A percentile compares a stretch with the other conserved stretches of the same genome.
phyloP scores from a whole-genome alignment of 2,888 invertebrate genomes.

The Mactromeris polynyma region DNA sequence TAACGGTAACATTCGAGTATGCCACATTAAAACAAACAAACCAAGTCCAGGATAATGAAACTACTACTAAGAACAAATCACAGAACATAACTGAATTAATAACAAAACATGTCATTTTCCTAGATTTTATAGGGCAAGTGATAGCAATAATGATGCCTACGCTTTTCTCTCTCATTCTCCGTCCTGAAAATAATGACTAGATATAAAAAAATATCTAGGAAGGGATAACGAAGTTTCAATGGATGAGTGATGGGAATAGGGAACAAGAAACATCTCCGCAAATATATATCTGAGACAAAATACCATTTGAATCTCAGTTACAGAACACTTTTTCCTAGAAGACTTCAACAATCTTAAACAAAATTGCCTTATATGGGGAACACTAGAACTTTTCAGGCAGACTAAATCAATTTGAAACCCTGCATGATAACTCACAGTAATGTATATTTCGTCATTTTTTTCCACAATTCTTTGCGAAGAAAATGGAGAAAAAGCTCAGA shows the following conservation, averaged over 20 bases:
- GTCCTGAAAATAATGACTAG: no score
- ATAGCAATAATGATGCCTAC: no score
- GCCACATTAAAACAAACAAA: no score
- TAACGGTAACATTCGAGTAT: no score
- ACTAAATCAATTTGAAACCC: conserved; percentile 6
- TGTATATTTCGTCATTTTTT: neutral
- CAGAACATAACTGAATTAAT: no score
- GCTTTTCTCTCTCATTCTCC: no score
- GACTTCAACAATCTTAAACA: neutral
- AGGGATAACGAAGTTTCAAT: neutral
- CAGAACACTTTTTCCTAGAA: neutral
- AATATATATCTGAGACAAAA: neutral
- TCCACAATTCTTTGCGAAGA: neutral
- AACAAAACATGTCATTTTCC: no score
- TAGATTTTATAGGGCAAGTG: no score
- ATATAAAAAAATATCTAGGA: no score
- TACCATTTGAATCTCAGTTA: neutral
- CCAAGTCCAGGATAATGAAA: no score
- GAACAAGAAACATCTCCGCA: neutral
- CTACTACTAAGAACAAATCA: no score
- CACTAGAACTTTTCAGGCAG: neutral
- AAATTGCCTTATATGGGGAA: neutral
- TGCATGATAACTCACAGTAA: neutral
- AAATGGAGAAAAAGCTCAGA: neutral
- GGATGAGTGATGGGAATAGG: neutral